Base-by-base conservation (phyloP, 2,888 invertebrate species). In the Nemoura dubitans region DNA sequence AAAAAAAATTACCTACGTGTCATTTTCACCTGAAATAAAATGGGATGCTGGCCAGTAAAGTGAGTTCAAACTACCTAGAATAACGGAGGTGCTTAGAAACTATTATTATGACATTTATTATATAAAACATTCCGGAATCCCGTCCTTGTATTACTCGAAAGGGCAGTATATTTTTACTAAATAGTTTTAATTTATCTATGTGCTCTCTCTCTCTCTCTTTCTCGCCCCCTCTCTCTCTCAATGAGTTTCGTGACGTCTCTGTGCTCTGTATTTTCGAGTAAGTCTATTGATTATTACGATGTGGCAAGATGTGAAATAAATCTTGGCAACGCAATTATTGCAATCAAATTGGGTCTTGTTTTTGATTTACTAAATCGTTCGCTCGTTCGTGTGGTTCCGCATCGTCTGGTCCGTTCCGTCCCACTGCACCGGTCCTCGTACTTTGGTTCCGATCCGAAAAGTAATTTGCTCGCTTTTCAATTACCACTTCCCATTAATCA, bases 251-350 rank as follows among this genome's bases (percentile, higher is more conserved):
- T 59, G 59, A 59, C 14, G 59, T 59, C 2, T 59, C 59, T 59
- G 59, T 59, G 2, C 59, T 59, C 59, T 59, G 21, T 59, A 59
- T 1, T 21, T 7, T 59, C 59, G 59, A 59, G 59, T 59, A 7
- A 59, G 59, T 59, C 59, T 59, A 59, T 59, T 59, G 59, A 59
- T 59, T 59, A 59, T 59, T 21, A 59, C 59, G 59, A 59, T 59
- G 59, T 59, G 59, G 59, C 59, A 59, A 59, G 59, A 59, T n/a
- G 59, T 21, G 59, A 59, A 59, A 59, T 59, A 59, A 59, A 59
- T 59, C 59, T 59, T 59, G 59, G 59, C 59, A 59, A 59, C 14
- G 59, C 59, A 59, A 59, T 59, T 59, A 59, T 59, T 59, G 59
- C 59, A 59, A 59, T 59, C 10, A 59, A 59, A 59, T 59, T 59